Conservation (phyloP, 2,113 vertebrate genomes). For the Anarrhichthys ocellatus region DNA sequence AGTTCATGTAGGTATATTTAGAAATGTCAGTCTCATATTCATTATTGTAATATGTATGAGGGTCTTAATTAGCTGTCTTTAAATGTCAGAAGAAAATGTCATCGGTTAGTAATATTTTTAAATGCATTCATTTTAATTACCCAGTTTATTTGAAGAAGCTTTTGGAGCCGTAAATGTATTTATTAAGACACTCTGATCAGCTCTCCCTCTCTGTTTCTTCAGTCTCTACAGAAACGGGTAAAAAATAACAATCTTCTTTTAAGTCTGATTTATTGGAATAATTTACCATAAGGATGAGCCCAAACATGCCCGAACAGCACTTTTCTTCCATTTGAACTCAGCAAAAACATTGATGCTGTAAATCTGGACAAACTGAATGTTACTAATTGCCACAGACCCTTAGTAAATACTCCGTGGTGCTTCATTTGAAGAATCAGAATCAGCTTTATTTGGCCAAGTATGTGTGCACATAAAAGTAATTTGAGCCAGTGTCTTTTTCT, state of each 20-base stretch:
- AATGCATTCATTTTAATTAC: neutral
- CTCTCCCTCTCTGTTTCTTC: neutral
- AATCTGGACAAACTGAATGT: neutral
- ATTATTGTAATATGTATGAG: no score
- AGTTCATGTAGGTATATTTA: neutral
- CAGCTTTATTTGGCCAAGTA: neutral
- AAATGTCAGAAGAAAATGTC: neutral
- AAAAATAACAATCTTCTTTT: neutral
- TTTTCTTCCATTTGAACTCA: slow-evolving; percentile 7
- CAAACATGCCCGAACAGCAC: neutral
- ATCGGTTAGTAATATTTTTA: neutral
- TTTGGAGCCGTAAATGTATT: neutral
- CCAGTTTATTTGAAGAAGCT: neutral
- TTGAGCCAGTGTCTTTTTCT: neutral
- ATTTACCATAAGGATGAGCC: neutral
- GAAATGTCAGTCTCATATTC: neutral
- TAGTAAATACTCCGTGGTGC: neutral
- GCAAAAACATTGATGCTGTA: accelerated
- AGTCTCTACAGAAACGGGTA: neutral
- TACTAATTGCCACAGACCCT: neutral
- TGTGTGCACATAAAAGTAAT: neutral
- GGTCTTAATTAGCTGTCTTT: neutral
- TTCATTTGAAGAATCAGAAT: neutral
- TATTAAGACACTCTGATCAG: neutral
- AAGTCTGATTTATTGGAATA: neutral